Evolutionary conservation across 2,797 vertebrate genomes (phyloP), one percentile per base, ranked within the genome.

Genomic region (Macropus fuliginosus): DNA sequence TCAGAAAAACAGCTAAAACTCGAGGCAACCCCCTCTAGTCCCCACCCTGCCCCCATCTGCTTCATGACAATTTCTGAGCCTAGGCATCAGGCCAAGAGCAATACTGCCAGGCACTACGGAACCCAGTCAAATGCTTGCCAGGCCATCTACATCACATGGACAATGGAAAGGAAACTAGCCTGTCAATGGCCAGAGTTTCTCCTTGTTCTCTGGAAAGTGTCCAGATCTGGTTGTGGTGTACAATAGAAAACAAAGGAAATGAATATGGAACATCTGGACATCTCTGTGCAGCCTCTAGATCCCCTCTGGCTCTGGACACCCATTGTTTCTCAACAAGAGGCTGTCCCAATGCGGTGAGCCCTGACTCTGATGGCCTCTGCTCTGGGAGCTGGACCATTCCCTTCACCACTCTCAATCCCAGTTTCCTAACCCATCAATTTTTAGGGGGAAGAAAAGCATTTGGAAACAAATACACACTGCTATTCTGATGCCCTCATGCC

Each of bases 1-100:
- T 95, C 93, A 96, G n/a, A 13, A 46, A 28, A 96, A 96, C 1
- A 87, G 55, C 12, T 87, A 94, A 96, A 96, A 87, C 92, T 93
- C 55, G 91, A 92, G 40, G 54, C 91, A 96, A 52, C 0, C 0
- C n/a, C 18, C 66, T 8, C 18, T 11, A 31, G 57, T 31, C 57
- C n/a, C 66, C 5, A 1, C n/a, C 66, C 5, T n/a, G 29, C 11
- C 57, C 57, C 18, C 66, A 9, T 24, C 16, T 24, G n/a, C 66
- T 81, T 46, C 66, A 46, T 40, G n/a, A 40, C 66, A 40, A n/a
- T 31, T 81, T 81, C 66, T 40, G 6, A 81, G 66, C n/a, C 66
- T 29, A 24, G 18, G 62, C n/a, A 14, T n/a, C 18, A 21, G 62
- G n/a, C 34, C 27, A 29, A 21, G n/a, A 46, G 6, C n/a, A 5